phyloP scores from a whole-genome alignment of 2,888 invertebrate genomes.

The Dasysyrphus albostriatus region DNA sequence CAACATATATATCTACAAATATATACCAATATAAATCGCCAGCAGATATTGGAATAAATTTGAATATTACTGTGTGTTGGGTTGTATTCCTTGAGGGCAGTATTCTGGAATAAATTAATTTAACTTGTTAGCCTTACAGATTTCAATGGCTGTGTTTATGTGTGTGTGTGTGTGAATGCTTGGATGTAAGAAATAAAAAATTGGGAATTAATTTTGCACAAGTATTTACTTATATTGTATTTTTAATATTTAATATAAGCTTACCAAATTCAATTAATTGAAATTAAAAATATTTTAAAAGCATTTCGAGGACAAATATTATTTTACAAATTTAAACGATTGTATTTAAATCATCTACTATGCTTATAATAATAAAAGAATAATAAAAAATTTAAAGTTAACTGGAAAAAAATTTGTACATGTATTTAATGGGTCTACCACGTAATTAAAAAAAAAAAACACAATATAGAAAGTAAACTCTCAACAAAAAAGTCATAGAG shows the following conservation, averaged over 20 bases:
- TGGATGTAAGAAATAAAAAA: neutral
- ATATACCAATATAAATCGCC: slow-evolving; percentile 27
- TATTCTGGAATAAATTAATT: slow-evolving; percentile 54
- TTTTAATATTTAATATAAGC: neutral
- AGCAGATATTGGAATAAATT: slow-evolving; percentile 56
- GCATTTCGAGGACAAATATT: neutral
- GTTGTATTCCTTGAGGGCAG: neutral
- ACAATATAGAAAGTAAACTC: too few relatives aligned
- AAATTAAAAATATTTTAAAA: neutral
- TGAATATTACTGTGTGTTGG: slow-evolving; percentile 38
- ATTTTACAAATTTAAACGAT: too few relatives aligned
- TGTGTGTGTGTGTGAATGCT: neutral
- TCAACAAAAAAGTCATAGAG: too few relatives aligned
- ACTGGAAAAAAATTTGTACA: too few relatives aligned
- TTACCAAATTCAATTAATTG: neutral
- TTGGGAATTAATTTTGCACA: neutral
- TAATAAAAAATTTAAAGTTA: too few relatives aligned
- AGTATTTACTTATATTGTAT: neutral
- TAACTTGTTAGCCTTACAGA: slow-evolving; percentile 54
- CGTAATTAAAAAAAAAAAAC: too few relatives aligned
- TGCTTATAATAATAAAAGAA: too few relatives aligned
- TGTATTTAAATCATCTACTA: too few relatives aligned
- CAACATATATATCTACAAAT: neutral
- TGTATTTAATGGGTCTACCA: too few relatives aligned
- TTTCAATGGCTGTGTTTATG: neutral